phyloP scores from a whole-genome alignment of 2,797 vertebrate species.

The Muscicapa comitata region DNA sequence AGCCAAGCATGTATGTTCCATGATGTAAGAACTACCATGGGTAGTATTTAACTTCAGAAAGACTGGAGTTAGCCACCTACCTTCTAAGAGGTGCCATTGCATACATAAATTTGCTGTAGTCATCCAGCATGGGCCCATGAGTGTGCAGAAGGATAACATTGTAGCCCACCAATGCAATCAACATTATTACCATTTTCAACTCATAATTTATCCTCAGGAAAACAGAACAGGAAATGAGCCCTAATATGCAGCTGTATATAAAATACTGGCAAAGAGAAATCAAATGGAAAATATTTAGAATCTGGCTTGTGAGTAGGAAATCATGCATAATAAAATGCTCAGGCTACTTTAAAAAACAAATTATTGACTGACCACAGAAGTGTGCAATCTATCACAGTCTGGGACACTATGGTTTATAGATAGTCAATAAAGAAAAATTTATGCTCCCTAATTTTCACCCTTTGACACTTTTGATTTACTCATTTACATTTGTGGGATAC shows the following conservation, averaged over 20 bases:
- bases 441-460: not conserved
- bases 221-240: slow-evolving; percentile 91
- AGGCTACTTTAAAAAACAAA: not conserved
- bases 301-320: not conserved
- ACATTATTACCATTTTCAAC: slow-evolving; percentile 92
- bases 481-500: not conserved
- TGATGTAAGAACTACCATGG: not conserved
- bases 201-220: slow-evolving; percentile 95
- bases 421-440: not conserved
- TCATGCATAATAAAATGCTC: not conserved
- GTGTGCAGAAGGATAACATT: slow-evolving; percentile 90
- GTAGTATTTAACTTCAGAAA: not conserved
- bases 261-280: slow-evolving; percentile 82
- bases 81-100: slow-evolving; percentile 79
- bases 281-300: not conserved
- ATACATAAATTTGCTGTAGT: slow-evolving; percentile 88
- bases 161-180: slow-evolving; percentile 87
- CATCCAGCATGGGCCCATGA: slow-evolving; percentile 84
- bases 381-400: not conserved
- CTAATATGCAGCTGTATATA: slow-evolving; percentile 94
- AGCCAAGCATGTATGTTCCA: not conserved
- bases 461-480: not conserved
- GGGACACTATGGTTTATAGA: not conserved
- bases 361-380: not conserved
- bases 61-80: slow-evolving; percentile 68